A percentile compares a stretch with the other conserved stretches of the same genome.
These are phyloP conservation scores for Ursus arctos DNA, from an alignment of 2,113 vertebrate species.

Conservation along the genomic window DNA sequence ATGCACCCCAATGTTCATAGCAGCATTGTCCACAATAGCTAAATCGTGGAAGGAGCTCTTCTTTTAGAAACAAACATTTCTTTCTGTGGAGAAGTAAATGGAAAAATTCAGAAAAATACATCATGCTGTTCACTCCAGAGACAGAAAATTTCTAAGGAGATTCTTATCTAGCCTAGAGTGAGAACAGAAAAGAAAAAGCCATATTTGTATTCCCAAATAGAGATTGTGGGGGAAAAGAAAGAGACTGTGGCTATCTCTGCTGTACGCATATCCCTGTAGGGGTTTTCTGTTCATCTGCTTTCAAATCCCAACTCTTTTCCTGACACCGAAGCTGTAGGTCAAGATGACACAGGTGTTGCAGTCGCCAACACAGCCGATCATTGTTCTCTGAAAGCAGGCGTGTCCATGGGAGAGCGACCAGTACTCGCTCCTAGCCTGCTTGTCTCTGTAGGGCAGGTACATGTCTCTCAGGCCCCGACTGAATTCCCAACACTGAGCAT, in stretches of 20 bases:
- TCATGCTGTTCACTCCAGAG: background rate
- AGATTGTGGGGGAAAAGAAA: background rate
- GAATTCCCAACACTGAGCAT: background rate
- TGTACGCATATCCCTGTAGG: background rate
- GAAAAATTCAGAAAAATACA: slow-evolving; percentile 15
- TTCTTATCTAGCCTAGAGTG: background rate
- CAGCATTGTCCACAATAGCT: too few relatives aligned
- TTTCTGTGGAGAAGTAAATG: slow-evolving; percentile 42
- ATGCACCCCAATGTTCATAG: too few relatives aligned
- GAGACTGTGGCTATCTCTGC: background rate
- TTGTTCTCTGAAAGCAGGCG: background rate
- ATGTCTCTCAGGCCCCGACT: background rate
- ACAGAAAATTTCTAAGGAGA: background rate
- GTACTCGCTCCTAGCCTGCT: background rate
- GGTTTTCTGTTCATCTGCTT: background rate
- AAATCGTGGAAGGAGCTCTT: background rate
- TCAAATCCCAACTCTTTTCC: background rate
- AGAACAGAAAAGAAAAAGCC: slow-evolving; percentile 38
- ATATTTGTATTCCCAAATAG: slow-evolving; percentile 11
- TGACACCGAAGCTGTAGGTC: background rate
- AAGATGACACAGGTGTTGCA: background rate
- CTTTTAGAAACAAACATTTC: slow-evolving; percentile 46
- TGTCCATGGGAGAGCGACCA: background rate
- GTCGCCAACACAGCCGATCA: background rate
- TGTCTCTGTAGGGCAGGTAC: background rate